Evolutionary conservation across 2,888 invertebrate genomes (phyloP), one percentile per base, ranked within the genome.

Genomic region (Oxytorus armatus): DNA sequence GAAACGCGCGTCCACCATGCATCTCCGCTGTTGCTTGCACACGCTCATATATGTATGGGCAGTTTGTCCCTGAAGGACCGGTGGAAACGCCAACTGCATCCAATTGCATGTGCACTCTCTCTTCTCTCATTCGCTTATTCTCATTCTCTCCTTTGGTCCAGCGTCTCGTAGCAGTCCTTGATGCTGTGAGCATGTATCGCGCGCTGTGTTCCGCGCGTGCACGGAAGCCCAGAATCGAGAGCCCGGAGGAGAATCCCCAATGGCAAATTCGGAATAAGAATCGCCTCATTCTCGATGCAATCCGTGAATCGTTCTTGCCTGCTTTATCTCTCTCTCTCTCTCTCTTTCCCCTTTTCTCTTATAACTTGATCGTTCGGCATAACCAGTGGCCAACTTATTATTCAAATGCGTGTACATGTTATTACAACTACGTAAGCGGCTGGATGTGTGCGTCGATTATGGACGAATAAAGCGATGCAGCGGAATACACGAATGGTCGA

Each of bases 231-330:
- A 66, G 47, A 77, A 53, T 75, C 65, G 68, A 66, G 33, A 53
- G 49, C 68, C 70, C 79, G 10, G 51, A 51, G n/a, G 51, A 33
- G 69, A 57, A 61, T 49, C 66, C 70, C 78, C 73, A 61, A 68
- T 83, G 82, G 83, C 83, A 83, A 84, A 85, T 84, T 85, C 81
- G 79, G 83, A 82, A 85, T 84, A 82, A 83, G 81, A 84, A 85
- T 83, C 78, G 72, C 68, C 82, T 84, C 77, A 83, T 83, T 85
- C 76, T 73, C 82, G 77, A 85, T 84, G 84, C 82, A 72, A 82
- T 77, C 70, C 79, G 75, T 77, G 77, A 79, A 82, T 77, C 73
- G 77, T 74, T 74, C 47, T 25, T 42, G 51, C 44, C 53, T 25
- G 49, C 14, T n/a, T n/a, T n/a, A n/a, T n/a, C n/a, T n/a, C 14